Percentiles rank a stretch among this genome's conserved stretches.
phyloP scores from a whole-genome alignment of 2,797 vertebrate species.

The Neomorphus geoffroyi region DNA sequence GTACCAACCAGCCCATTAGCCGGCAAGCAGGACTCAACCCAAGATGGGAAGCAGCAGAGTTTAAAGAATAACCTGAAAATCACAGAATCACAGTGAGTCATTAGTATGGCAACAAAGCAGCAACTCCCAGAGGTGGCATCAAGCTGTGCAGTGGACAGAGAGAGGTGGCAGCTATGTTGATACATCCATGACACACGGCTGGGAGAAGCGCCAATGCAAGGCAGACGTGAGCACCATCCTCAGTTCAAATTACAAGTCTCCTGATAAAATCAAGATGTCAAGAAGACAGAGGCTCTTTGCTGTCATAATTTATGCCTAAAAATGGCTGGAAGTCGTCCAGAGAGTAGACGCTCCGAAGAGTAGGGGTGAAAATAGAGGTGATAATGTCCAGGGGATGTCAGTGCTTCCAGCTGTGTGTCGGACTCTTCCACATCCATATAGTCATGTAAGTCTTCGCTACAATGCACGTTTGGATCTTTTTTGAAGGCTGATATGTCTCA shows the following conservation, averaged over 20 bases:
- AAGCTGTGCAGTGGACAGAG: not conserved
- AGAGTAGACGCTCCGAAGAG: not conserved
- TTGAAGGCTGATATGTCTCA: not conserved
- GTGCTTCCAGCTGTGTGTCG: not conserved
- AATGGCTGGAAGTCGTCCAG: not conserved
- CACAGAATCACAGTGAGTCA: fast-evolving
- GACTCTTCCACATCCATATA: too few relatives aligned
- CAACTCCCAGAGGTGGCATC: not conserved
- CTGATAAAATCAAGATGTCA: not conserved
- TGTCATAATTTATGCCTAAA: not conserved
- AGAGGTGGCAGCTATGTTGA: not conserved
- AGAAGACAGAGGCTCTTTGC: not conserved
- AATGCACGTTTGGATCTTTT: not conserved
- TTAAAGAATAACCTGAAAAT: not conserved
- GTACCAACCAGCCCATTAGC: not conserved
- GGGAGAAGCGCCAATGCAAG: not conserved
- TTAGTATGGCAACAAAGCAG: not conserved
- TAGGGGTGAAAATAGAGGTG: not conserved
- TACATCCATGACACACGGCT: not conserved
- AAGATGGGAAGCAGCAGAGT: not conserved
- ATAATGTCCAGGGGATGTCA: not conserved
- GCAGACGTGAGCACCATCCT: fast-evolving
- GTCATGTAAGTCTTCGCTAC: not conserved
- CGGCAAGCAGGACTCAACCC: not conserved
- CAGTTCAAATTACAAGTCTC: not conserved